phyloP scores from a whole-genome alignment of 1,140 invertebrate genomes.

The Leptinotarsa lineolata region DNA sequence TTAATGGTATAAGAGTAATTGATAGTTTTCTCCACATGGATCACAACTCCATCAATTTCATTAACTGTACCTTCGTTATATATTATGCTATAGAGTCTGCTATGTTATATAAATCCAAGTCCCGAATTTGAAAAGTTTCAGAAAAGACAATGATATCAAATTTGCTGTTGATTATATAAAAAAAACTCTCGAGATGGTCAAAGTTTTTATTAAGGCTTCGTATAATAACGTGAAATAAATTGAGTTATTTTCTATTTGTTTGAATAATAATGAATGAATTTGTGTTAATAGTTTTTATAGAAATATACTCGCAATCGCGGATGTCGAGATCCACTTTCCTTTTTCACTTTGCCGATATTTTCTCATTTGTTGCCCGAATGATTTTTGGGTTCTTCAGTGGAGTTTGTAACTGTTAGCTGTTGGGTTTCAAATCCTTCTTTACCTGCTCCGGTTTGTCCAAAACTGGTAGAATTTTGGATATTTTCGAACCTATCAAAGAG shows the following conservation, averaged over 20 bases:
- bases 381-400: too few species aligned
- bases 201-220: neutral
- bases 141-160: conserved; percentile 4
- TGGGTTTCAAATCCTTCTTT: too few species aligned
- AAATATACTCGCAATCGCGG: too few species aligned
- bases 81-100: conserved; percentile 17
- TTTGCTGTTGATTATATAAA: neutral
- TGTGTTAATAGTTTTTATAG: neutral
- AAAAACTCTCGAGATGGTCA: neutral
- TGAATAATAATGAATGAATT: too few species aligned
- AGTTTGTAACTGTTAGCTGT: too few species aligned
- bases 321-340: neutral
- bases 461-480: too few species aligned
- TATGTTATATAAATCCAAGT: conserved; percentile 17
- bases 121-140: neutral
- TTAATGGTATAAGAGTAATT: neutral
- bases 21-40: neutral
- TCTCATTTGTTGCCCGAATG: too few species aligned
- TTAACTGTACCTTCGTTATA: conserved; percentile 12
- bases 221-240: too few species aligned
- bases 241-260: too few species aligned
- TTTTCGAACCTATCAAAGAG: too few species aligned
- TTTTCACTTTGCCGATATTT: neutral
- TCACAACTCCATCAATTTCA: conserved; percentile 17
- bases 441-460: too few species aligned